Percentiles rank a stretch among this genome's conserved stretches.
Evolutionary conservation across 2,888 invertebrate species (phyloP).

Genomic region (Mesochorus sp.): DNA sequence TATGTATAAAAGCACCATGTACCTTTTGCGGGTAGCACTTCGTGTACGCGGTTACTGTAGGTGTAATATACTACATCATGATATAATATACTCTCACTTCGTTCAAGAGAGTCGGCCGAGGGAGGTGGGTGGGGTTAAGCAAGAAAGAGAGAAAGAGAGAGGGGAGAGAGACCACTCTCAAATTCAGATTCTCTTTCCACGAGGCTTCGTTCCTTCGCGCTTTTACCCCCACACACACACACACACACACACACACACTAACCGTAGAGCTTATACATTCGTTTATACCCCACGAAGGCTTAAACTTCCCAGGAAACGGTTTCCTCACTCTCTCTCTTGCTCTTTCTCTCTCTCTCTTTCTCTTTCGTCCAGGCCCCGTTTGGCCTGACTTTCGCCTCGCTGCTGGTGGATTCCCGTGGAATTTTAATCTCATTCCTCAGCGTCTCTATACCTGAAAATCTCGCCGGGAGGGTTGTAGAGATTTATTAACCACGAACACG

Average conservation of each 20-base stretch:
- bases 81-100: conserved; percentile 51
- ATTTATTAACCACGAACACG: conserved; percentile 64
- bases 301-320: conserved; percentile 50
- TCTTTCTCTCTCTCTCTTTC: too few relatives aligned
- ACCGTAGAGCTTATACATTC: conserved; percentile 12
- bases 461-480: conserved; percentile 50
- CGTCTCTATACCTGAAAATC: conserved; percentile 51
- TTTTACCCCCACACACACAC: conserved; percentile 9
- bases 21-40: background rate
- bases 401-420: conserved; percentile 60
- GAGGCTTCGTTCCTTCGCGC: conserved; percentile 39
- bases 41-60: background rate
- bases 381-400: conserved; percentile 15
- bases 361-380: conserved; percentile 19
- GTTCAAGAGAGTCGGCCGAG: conserved; percentile 40
- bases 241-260: background rate
- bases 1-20: background rate
- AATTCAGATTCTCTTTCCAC: conserved; percentile 43
- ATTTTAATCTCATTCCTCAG: conserved; percentile 67
- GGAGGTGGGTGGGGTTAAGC: conserved; percentile 14
- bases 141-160: background rate
- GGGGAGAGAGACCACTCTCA: conserved; percentile 18
- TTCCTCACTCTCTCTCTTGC: conserved; percentile 54
- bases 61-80: conserved; percentile 30
- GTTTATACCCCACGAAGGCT: conserved; percentile 50